Evolutionary conservation across 2,797 vertebrate species (phyloP).

Genomic region (Acipenser oxyrinchus): DNA sequence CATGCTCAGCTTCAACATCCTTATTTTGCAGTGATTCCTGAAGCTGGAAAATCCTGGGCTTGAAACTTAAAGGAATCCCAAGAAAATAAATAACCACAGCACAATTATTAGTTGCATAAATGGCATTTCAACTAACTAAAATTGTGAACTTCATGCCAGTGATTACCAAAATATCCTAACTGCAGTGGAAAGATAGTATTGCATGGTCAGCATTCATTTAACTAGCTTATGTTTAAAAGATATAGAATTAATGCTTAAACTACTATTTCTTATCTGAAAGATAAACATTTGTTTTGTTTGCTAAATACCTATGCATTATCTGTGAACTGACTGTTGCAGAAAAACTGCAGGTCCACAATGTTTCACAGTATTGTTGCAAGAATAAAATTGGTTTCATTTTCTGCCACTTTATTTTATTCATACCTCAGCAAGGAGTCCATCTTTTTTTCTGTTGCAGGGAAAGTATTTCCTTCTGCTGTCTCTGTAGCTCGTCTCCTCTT

Average conservation of each 20-base stretch:
- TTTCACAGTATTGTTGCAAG: neutral
- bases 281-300: neutral
- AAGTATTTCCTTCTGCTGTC: slow-evolving; percentile 42
- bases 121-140: too few relatives aligned
- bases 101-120: too few relatives aligned
- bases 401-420: slow-evolving; percentile 10
- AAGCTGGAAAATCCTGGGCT: slow-evolving; percentile 26
- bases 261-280: too few relatives aligned
- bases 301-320: neutral
- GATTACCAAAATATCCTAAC: slow-evolving; percentile 1
- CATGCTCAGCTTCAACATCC: slow-evolving; percentile 28
- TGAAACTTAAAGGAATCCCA: slow-evolving; percentile 31
- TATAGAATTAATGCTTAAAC: too few relatives aligned
- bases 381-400: slow-evolving; percentile 12
- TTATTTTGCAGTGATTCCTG: slow-evolving; percentile 24
- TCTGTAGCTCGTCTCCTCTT: slow-evolving; percentile 49
- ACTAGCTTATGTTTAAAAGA: neutral
- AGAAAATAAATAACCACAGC: slow-evolving; percentile 18
- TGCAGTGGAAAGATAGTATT: neutral
- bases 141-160: neutral
- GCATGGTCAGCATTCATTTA: neutral
- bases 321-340: neutral
- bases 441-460: slow-evolving; percentile 38
- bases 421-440: slow-evolving; percentile 40
- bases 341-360: neutral